Base-by-base conservation (phyloP, 1,140 invertebrate genomes). In the Drosophila lacteicornis region DNA sequence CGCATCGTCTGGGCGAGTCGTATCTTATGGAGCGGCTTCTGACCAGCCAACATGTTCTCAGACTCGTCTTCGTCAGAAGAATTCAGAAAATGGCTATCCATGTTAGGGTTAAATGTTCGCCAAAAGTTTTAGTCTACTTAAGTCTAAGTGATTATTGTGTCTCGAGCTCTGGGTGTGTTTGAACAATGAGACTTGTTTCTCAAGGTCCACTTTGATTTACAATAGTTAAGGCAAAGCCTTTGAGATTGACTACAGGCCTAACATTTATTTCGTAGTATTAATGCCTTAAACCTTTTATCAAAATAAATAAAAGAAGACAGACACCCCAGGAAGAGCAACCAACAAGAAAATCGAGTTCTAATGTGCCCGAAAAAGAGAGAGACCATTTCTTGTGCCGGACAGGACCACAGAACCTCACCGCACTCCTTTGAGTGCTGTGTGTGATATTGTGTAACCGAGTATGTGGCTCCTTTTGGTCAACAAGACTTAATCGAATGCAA, bases 401-500 rank as follows among this genome's bases (percentile, higher is more conserved):
- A 56, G 15, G 55, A 13, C 36, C 36, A 56, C 13, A 42, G 40
- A 9, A 36, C 33, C 33, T 42, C 40, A 2, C 27, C 25, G 13
- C 25, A 30, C 9, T 40, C 13, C 13, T 30, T 33, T 36, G 1
- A 45, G 62, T 45, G 62, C n/a, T 45, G 38, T 62, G 46, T 56
- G 61, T 65, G 33, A 66, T 36, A 38, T 62, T 61, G 63, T 66
- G 63, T 63, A 67, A 55, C 45, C 40, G 46, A 69, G 27, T 68
- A 30, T 51, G 40, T 68, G 63, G 62, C 62, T 67, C n/a, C 62
- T 68, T 68, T 42, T 38, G 47, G 62, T 67, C 53, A 53, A 68
- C 67, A 68, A 42, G 43, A 38, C 38, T 65, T 45, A 53, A 69
- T 68, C 63, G 67, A 69, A 69, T 69, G 63, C 46, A 53, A 69